A percentile compares a stretch with the other conserved stretches of the same genome.
Evolutionary conservation across 1,140 invertebrate species (phyloP).

Genomic region (Cataglyphis hispanica): DNA sequence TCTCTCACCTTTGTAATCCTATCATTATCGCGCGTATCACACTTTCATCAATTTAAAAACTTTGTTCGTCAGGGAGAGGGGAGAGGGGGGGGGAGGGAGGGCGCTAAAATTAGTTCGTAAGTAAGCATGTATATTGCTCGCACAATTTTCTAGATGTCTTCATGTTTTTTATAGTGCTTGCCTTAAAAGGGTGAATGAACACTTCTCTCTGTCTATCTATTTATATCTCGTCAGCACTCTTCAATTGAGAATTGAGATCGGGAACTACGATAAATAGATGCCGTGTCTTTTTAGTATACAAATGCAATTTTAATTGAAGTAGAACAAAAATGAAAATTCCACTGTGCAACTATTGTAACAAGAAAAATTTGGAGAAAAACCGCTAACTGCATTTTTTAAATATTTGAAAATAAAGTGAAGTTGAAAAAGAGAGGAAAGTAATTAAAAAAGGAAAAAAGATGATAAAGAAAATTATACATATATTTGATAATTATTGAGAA

Average conservation of each 20-base stretch:
- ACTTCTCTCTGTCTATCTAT: too few relatives aligned
- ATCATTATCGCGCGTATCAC: too few relatives aligned
- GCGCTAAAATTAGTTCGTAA: too few relatives aligned
- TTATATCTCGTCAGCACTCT: background rate
- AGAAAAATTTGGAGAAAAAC: background rate
- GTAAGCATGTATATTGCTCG: too few relatives aligned
- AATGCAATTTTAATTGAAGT: background rate
- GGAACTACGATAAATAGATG: background rate
- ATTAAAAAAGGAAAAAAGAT: background rate
- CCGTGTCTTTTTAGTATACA: background rate
- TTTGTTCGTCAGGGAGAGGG: too few relatives aligned
- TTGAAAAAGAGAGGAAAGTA: background rate
- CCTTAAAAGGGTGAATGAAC: too few relatives aligned
- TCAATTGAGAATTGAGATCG: slow-evolving; percentile 30
- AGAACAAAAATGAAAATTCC: background rate
- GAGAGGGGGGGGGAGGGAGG: too few relatives aligned
- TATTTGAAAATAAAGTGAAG: background rate
- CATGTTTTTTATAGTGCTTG: too few relatives aligned
- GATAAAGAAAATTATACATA: background rate
- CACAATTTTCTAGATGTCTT: too few relatives aligned
- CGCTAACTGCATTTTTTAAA: background rate
- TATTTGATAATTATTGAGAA: background rate
- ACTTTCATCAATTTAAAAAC: too few relatives aligned
- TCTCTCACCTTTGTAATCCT: background rate
- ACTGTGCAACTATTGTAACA: background rate